A percentile compares a stretch with the other conserved stretches of the same genome.
These are phyloP conservation scores for Pemphigus obesinymphae DNA, from an alignment of 1,140 invertebrate species.

Conservation along the genomic window DNA sequence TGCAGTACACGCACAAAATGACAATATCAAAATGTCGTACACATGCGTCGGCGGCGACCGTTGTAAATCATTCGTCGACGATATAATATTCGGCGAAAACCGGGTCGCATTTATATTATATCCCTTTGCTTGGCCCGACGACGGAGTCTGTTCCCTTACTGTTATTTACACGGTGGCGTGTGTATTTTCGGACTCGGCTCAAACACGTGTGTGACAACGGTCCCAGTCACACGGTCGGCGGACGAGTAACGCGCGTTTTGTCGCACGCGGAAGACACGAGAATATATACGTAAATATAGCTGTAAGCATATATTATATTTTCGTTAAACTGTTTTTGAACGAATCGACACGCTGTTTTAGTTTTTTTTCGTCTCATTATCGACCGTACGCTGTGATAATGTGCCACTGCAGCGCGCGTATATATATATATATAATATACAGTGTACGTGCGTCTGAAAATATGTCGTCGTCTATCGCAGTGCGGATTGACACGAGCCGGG, in stretches of 20 bases:
- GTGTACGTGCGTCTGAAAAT: neutral
- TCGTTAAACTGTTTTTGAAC: neutral
- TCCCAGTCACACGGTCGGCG: neutral
- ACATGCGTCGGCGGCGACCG: neutral
- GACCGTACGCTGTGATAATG: too few relatives aligned
- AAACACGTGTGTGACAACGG: constrained; percentile 14
- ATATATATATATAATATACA: too few relatives aligned
- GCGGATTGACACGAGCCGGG: constrained; percentile 15
- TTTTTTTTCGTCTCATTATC: neutral
- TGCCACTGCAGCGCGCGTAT: too few relatives aligned
- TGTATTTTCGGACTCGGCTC: constrained; percentile 23
- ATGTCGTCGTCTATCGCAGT: neutral
- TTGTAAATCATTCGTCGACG: constrained; percentile 35
- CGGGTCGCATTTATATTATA: neutral
- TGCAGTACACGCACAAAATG: too few relatives aligned
- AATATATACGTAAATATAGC: too few relatives aligned
- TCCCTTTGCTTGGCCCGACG: neutral
- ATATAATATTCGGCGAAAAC: neutral
- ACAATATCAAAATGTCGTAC: neutral
- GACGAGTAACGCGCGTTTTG: neutral
- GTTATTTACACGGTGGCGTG: neutral
- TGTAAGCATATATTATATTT: neutral
- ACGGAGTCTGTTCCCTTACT: neutral
- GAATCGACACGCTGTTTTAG: neutral
- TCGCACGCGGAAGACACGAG: neutral